These are phyloP conservation scores for Boleophthalmus pectinirostris DNA, from an alignment of 2,113 vertebrate species.

Conservation along the genomic window DNA sequence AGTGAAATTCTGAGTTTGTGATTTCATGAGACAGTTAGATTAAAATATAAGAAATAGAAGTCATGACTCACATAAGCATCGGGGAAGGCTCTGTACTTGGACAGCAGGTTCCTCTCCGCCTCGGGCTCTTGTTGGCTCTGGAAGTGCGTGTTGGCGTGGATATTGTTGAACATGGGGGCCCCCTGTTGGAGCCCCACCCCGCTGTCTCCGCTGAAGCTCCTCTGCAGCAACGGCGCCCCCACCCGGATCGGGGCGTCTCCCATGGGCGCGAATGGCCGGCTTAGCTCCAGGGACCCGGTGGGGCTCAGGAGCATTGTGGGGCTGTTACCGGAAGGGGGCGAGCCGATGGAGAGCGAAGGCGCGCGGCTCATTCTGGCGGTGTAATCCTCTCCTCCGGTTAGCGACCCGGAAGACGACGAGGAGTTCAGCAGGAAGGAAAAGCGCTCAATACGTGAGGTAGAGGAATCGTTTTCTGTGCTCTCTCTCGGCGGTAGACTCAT, in stretches of 20 bases:
- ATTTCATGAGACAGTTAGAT: too few species aligned
- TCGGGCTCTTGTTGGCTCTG: conserved; percentile 44
- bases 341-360: not conserved
- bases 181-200: conserved; percentile 21
- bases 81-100: conserved; percentile 64
- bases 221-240: conserved; percentile 56
- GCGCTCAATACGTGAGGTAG: conserved; percentile 52
- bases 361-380: conserved; percentile 38
- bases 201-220: conserved; percentile 55
- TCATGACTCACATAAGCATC: conserved; percentile 82
- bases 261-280: conserved; percentile 9
- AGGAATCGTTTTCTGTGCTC: not conserved
- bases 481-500: not conserved
- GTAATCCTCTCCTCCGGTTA: conserved; percentile 36
- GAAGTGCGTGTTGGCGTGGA: conserved; percentile 25
- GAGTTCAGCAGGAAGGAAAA: conserved; percentile 62
- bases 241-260: conserved; percentile 26
- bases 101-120: conserved; percentile 33
- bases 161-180: conserved; percentile 32
- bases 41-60: too few species aligned
- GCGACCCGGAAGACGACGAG: conserved; percentile 39
- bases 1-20: too few species aligned
- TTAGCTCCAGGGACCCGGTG: conserved; percentile 45
- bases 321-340: conserved; percentile 30
- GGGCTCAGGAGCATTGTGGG: conserved; percentile 48